Conservation (phyloP, 2,797 vertebrate genomes). For the Malacoraja senta region DNA sequence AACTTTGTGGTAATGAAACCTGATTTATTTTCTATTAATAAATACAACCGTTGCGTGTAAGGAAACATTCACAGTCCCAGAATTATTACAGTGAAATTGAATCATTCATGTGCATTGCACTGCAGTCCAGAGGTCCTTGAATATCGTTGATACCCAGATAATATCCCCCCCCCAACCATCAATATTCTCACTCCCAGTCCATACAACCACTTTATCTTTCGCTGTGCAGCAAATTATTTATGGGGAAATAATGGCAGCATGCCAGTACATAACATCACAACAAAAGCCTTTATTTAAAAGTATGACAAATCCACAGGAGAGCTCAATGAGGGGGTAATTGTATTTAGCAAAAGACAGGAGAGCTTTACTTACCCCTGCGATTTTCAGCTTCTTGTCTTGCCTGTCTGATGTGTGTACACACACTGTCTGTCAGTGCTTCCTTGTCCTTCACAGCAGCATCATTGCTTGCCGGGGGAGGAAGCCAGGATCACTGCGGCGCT, state of each 20-base stretch:
- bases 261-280: not conserved
- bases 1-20: not conserved
- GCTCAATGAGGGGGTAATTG: not conserved
- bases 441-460: constrained; percentile 37
- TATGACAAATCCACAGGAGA: constrained; percentile 10
- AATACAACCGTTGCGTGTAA: not conserved
- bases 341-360: constrained; percentile 24
- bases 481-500: constrained; percentile 16
- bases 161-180: not conserved
- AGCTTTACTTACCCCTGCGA: constrained; percentile 30
- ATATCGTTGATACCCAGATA: not conserved
- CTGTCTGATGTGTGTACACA: constrained; percentile 33
- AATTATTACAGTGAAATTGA: not conserved
- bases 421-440: constrained; percentile 3
- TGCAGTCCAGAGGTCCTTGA: constrained; percentile 21
- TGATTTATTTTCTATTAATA: not conserved
- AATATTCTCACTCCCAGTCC: not conserved
- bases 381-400: not conserved
- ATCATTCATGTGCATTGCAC: constrained; percentile 24
- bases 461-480: constrained; percentile 13
- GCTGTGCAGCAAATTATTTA: constrained; percentile 23
- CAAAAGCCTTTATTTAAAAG: constrained; percentile 24
- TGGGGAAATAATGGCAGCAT: constrained; percentile 22
- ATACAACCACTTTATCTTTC: constrained; percentile 1
- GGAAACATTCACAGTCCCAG: not conserved